phyloP scores from a whole-genome alignment of 2,888 invertebrate species.

The Stratiomys singularior region DNA sequence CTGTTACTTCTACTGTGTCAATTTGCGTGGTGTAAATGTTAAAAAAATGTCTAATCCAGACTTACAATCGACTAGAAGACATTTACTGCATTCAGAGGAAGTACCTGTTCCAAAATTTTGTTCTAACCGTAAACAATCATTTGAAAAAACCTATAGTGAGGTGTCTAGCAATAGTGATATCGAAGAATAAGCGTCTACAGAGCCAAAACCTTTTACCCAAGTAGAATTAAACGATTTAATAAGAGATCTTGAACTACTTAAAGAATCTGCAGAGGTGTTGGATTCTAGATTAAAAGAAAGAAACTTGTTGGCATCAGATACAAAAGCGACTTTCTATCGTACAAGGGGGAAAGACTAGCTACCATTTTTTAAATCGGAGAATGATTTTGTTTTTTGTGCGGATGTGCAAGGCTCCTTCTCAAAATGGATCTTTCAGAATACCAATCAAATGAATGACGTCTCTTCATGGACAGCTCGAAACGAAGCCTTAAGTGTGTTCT shows the following conservation, averaged over 20 bases:
- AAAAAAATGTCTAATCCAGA: too few relatives aligned
- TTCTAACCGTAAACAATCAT: constrained; percentile 44
- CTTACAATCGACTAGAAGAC: constrained; percentile 44
- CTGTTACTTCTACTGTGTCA: too few relatives aligned
- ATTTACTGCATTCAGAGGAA: constrained; percentile 46
- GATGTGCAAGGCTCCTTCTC: neutral
- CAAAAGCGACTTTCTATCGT: too few relatives aligned
- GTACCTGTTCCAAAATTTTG: constrained; percentile 45
- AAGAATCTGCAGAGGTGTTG: too few relatives aligned
- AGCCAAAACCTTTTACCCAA: too few relatives aligned
- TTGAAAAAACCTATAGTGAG: constrained; percentile 35
- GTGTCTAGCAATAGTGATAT: constrained; percentile 25
- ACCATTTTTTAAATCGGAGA: neutral
- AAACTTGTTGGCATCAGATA: too few relatives aligned
- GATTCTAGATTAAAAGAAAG: constrained; percentile 47
- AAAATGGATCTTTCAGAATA: neutral
- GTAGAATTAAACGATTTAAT: constrained; percentile 46
- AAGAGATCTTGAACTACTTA: constrained; percentile 45
- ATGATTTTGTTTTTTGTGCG: too few relatives aligned
- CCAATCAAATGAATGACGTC: too few relatives aligned
- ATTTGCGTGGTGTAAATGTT: too few relatives aligned
- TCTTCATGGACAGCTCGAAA: too few relatives aligned
- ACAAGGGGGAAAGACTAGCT: too few relatives aligned
- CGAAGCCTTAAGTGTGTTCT: too few relatives aligned
- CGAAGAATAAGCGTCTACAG: constrained; percentile 27